Base-by-base conservation (phyloP, 2,797 vertebrate species). In the Hafferia zeledoni region DNA sequence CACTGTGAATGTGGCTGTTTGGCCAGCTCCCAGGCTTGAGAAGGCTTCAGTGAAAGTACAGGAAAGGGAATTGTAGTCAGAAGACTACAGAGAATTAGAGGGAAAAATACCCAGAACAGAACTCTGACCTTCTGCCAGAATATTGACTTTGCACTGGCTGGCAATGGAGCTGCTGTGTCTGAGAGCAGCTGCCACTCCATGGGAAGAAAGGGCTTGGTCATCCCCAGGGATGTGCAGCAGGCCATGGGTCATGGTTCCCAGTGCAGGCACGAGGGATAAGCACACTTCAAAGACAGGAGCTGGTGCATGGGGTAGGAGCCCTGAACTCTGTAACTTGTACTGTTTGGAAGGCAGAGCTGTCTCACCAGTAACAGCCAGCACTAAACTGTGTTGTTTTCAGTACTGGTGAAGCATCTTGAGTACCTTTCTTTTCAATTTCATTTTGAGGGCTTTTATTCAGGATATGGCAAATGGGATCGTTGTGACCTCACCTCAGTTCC, bases 401-500 rank as follows among this genome's bases (percentile, higher is more conserved):
- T n/a, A 28, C 31, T 47, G 53, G 15, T 46, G 50, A 91, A 84
- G 17, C 47, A 61, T n/a, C 50, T 53, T 8, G 4, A 55, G 13
- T 33, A 24, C 18, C 5, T 52, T 55, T 52, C 67, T 52, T 74
- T 46, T 33, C 2, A 10, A n/a, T 65, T 78, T 47, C 25, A 41
- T 27, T 33, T 49, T 55, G 37, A 77, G 81, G 60, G 37, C 59
- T 94, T 93, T 95, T 91, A 71, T 84, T 80, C 18, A 43, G 82
- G 24, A 37, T 75, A 84, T 52, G 49, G 53, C 43, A 90, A 94
- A 84, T 44, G 35, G 72, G 72, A 86, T 90, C 15, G 1, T 1
- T 75, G 72, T 89, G 68, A 83, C 76, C 69, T 93, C 83, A 75
- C 27, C 50, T 83, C 63, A 63, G 91, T 60, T 94, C 82, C 68